Base-by-base conservation (phyloP, 2,797 vertebrate genomes). In the Danio aesculapii region DNA sequence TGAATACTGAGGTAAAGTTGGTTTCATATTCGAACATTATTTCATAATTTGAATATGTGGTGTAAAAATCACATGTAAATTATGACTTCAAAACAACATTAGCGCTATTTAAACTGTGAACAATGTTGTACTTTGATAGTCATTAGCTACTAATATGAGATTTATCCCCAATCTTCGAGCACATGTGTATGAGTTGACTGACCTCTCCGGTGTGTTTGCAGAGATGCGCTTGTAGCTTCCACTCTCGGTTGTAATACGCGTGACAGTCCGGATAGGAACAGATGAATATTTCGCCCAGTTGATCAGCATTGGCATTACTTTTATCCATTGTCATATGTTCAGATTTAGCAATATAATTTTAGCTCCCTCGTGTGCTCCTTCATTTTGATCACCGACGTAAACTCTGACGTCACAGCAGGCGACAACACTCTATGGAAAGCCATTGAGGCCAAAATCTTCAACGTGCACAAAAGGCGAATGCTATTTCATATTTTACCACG, bases 141-240 rank as follows among this genome's bases (percentile, higher is more conserved):
- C 30, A 30, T 30, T 30, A 30, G 30, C 30, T 1, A 3, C 30
- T 30, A 30, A 13, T 6, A 71, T 6, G 8, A 17, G 6, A 30
- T 6, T 12, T 16, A 44, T 6, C 30, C 12, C 7, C 17, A 21
- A 44, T 58, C 41, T 52, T 14, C 4, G 12, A 6, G 21, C n/a
- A 19, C 79, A 2, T 44, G 11, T 39, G 41, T 13, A 3, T 49
- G 10, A 10, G 3, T 12, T 3, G 1, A 46, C 85, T 87, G 87
- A 96, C 95, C 93, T 93, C 84, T 3, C 97, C 98, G 0, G 97
- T 98, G 92, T 99, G 97, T 75, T 93, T 95, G 86, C 96, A 97
- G 19, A 98, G 78, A 82, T 99, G 98, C 0, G 92, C 95, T 16
- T 96, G 93, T 53, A 99, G 89, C 74, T 94, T 95, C 97, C 96